Percentiles rank a stretch among this genome's conserved stretches.
phyloP scores from a whole-genome alignment of 2,888 invertebrate genomes.

The Meganola albula region DNA sequence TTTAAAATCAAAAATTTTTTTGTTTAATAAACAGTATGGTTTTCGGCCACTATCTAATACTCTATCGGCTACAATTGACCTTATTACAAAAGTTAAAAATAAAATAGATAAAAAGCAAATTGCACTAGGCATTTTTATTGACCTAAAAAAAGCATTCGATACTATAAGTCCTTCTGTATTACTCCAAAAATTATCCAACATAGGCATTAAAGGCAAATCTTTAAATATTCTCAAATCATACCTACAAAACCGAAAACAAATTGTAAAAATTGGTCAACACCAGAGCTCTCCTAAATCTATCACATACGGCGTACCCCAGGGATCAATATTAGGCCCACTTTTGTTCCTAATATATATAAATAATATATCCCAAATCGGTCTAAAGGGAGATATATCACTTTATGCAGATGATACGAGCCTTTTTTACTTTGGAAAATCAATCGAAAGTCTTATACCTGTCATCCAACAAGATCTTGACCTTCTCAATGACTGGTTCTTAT shows the following conservation, averaged over 20 bases:
- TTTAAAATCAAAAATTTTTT: background rate
- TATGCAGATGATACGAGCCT: conserved; percentile 8
- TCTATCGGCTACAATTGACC: too few relatives aligned
- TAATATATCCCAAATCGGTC: conserved; percentile 4
- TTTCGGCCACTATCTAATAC: too few relatives aligned
- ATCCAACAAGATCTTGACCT: conserved; percentile 16
- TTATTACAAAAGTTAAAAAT: background rate
- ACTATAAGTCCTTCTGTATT: too few relatives aligned
- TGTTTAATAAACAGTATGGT: background rate
- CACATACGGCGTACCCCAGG: conserved; percentile 8
- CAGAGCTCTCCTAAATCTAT: conserved; percentile 1
- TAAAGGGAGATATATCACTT: conserved; percentile 7
- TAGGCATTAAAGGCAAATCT: too few relatives aligned
- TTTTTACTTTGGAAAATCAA: background rate
- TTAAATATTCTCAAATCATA: background rate
- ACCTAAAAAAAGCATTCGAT: background rate
- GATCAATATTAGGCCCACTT: conserved; percentile 7
- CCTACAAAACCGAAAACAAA: background rate
- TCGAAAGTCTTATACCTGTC: conserved; percentile 3
- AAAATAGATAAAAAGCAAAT: conserved; percentile 1
- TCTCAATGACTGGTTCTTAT: conserved; percentile 12
- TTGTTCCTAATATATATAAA: conserved; percentile 9
- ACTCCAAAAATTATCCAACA: too few relatives aligned
- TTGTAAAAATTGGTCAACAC: background rate
- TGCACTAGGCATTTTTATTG: conserved; percentile 1